These are phyloP conservation scores for Pogonus chalceus DNA, from an alignment of 1,140 invertebrate species.

Conservation along the genomic window DNA sequence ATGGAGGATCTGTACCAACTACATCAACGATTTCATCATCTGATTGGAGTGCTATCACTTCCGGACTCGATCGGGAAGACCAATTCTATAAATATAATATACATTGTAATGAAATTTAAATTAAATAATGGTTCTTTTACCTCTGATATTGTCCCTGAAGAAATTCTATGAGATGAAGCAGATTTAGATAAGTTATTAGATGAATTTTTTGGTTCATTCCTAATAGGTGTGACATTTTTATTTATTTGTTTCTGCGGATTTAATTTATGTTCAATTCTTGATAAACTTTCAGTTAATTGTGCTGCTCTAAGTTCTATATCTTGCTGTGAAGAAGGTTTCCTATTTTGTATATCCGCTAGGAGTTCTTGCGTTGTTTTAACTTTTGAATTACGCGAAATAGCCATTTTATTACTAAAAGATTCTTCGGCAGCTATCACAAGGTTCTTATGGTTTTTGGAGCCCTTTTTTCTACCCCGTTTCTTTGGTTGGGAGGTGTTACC, in stretches of 20 bases:
- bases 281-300: constrained; percentile 32
- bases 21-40: constrained; percentile 2
- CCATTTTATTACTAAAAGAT: constrained; percentile 50
- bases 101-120: too few species aligned
- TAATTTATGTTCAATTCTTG: constrained; percentile 28
- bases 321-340: constrained; percentile 25
- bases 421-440: constrained; percentile 41
- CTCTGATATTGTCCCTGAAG: too few species aligned
- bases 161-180: too few species aligned
- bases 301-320: constrained; percentile 32
- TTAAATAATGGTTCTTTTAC: too few species aligned
- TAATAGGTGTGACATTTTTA: not conserved
- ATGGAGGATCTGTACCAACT: not conserved
- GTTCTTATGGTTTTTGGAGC: constrained; percentile 50
- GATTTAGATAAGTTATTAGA: too few species aligned
- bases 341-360: constrained; percentile 63
- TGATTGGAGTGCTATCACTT: not conserved
- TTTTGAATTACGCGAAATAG: constrained; percentile 53
- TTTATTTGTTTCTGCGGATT: constrained; percentile 2
- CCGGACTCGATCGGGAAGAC: not conserved
- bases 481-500: constrained; percentile 36
- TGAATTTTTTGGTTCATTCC: too few species aligned
- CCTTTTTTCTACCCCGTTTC: constrained; percentile 59
- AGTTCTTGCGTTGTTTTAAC: constrained; percentile 79
- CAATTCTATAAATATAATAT: too few species aligned